Conservation (phyloP, 92 coral and sea anemone genomes). For the Paramuricea clavata region DNA sequence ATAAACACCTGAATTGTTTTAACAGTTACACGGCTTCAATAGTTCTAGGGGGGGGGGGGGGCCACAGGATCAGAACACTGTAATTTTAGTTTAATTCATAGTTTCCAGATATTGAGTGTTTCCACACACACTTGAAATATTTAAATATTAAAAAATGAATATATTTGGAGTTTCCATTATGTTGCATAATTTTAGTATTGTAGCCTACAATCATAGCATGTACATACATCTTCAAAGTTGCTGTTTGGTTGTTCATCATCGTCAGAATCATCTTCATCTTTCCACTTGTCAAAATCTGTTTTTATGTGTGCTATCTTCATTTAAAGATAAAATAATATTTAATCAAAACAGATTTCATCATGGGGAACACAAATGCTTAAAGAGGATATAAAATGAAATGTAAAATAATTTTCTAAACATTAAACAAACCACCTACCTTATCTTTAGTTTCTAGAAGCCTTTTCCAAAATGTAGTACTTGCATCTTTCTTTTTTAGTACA, state of each 20-base stretch:
- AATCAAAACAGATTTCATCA: not conserved
- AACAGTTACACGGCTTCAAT: too few relatives aligned
- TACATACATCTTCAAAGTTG: constrained; percentile 86
- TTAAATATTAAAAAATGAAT: too few relatives aligned
- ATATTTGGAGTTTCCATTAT: too few relatives aligned
- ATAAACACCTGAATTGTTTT: too few relatives aligned
- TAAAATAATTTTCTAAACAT: not conserved
- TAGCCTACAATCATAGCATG: too few relatives aligned
- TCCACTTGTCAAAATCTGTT: constrained; percentile 87
- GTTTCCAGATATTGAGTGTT: too few relatives aligned
- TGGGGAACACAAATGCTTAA: too few relatives aligned
- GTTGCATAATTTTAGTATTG: too few relatives aligned
- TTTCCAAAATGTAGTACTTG: constrained; percentile 90
- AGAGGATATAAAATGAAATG: not conserved
- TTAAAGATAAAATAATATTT: not conserved
- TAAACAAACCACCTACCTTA: constrained; percentile 59
- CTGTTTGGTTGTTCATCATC: constrained; percentile 68
- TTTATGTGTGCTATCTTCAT: constrained; percentile 62
- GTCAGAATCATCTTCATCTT: constrained; percentile 89
- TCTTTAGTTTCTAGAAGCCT: constrained; percentile 70
- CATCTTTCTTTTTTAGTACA: constrained; percentile 76
- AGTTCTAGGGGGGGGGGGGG: too few relatives aligned
- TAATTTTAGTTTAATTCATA: too few relatives aligned
- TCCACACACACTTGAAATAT: too few relatives aligned
- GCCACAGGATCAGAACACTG: too few relatives aligned